A percentile compares a stretch with the other conserved stretches of the same genome.
These are phyloP conservation scores for Benitochromis conjunctus DNA, from an alignment of 2,113 vertebrate genomes.

Conservation along the genomic window DNA sequence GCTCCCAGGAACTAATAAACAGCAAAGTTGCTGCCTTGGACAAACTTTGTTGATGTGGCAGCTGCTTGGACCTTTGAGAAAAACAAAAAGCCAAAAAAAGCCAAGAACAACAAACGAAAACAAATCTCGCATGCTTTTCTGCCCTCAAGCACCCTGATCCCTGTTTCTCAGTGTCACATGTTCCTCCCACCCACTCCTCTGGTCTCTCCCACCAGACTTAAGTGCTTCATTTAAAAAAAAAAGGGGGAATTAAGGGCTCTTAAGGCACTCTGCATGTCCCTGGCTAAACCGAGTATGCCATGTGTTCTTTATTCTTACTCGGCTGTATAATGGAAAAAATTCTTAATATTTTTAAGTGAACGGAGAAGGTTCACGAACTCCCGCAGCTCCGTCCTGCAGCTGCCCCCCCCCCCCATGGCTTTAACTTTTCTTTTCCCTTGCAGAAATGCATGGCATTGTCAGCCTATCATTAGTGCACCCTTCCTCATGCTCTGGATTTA, in stretches of 20 bases:
- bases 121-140: conserved; percentile 5
- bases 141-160: not conserved
- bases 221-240: not conserved
- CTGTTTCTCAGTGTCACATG: not conserved
- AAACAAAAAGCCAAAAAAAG: conserved; percentile 12
- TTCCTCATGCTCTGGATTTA: not conserved
- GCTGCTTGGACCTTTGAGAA: conserved; percentile 2
- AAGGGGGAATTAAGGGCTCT: not conserved
- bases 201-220: not conserved
- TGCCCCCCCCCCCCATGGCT: not conserved
- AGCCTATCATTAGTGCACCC: conserved; percentile 10
- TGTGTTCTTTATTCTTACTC: conserved; percentile 3
- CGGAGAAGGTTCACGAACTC: not conserved
- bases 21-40: conserved; percentile 15
- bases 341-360: not conserved
- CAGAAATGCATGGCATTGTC: not conserved
- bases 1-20: conserved; percentile 34
- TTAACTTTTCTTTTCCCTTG: not conserved
- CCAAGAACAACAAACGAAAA: conserved; percentile 2
- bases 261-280: not conserved
- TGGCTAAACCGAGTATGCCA: conserved; percentile 4
- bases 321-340: conserved; percentile 14
- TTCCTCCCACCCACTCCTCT: not conserved
- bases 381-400: not conserved
- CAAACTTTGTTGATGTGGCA: conserved; percentile 31